These are phyloP conservation scores for Coilia nasus DNA, from an alignment of 2,797 vertebrate species.

Conservation along the genomic window DNA sequence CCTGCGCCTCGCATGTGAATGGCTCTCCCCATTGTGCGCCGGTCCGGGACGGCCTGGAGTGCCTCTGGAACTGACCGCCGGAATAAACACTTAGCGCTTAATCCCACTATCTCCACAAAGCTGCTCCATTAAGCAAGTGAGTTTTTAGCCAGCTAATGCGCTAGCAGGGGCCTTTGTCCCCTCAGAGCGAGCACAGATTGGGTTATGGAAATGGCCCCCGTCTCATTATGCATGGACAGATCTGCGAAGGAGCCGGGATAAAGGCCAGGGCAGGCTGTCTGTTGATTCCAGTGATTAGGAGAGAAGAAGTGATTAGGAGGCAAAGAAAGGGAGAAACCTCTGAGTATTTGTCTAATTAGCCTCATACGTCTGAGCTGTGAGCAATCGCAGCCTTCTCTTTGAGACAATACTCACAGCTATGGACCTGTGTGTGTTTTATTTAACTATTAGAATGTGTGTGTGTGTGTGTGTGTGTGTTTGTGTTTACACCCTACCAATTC, in stretches of 20 bases:
- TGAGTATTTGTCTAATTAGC: background rate
- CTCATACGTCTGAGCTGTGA: background rate
- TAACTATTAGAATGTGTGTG: background rate
- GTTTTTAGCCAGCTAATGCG: slow-evolving; percentile 52
- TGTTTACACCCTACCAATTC: background rate
- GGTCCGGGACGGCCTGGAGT: background rate
- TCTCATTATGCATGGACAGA: slow-evolving; percentile 54
- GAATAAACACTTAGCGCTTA: slow-evolving; percentile 54
- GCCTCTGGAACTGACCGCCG: slow-evolving; percentile 54
- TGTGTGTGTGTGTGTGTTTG: background rate
- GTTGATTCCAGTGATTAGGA: slow-evolving; percentile 8
- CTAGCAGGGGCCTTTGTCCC: slow-evolving; percentile 43
- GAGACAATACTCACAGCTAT: background rate
- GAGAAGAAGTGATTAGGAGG: background rate
- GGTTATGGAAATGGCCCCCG: slow-evolving; percentile 52
- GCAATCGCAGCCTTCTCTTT: background rate
- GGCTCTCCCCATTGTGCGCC: background rate
- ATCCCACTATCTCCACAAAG: slow-evolving; percentile 51
- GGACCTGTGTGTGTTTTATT: background rate
- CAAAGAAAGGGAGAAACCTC: background rate
- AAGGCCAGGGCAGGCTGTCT: background rate
- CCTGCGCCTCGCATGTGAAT: slow-evolving; percentile 14
- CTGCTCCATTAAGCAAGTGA: slow-evolving; percentile 56
- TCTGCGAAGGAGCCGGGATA: slow-evolving; percentile 34
- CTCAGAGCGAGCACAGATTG: slow-evolving; percentile 44